These are phyloP conservation scores for Polypterus senegalus DNA, from an alignment of 2,113 vertebrate species.

Conservation along the genomic window DNA sequence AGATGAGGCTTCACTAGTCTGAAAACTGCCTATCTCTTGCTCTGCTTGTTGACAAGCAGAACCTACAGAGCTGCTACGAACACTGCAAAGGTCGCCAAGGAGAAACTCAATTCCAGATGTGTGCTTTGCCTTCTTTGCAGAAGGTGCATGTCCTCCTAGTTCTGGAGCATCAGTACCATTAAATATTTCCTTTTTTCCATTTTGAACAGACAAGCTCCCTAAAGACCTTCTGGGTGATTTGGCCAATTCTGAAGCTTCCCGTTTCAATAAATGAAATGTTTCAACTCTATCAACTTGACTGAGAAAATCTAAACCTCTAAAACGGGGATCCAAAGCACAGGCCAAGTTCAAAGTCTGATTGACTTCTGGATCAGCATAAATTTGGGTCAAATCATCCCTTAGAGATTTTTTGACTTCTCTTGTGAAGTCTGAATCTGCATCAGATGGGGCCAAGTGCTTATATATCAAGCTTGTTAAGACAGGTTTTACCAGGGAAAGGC, in stretches of 20 bases:
- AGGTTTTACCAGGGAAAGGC: conserved; percentile 49
- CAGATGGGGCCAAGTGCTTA: conserved; percentile 40
- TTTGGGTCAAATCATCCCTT: conserved; percentile 28
- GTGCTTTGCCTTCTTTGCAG: conserved; percentile 7
- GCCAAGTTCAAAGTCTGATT: conserved; percentile 45
- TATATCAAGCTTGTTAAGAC: conserved; percentile 49
- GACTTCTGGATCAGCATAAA: conserved; percentile 35
- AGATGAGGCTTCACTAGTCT: conserved; percentile 35
- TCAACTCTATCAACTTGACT: conserved; percentile 36
- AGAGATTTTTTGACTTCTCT: conserved; percentile 42
- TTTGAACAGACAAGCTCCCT: background rate
- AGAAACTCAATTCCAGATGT: conserved; percentile 51
- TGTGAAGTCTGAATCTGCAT: conserved; percentile 32
- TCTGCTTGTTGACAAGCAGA: conserved; percentile 46
- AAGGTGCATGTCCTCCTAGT: conserved; percentile 13
- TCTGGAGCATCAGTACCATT: background rate
- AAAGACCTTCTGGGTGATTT: conserved; percentile 17
- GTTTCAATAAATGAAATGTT: conserved; percentile 43
- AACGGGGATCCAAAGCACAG: conserved; percentile 53
- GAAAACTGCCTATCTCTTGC: conserved; percentile 44
- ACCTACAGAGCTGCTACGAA: conserved; percentile 21
- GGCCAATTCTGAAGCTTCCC: conserved; percentile 38
- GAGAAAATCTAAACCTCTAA: conserved; percentile 52
- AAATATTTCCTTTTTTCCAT: no score
- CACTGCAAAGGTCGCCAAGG: conserved; percentile 44